Percentiles rank a stretch among this genome's conserved stretches.
Evolutionary conservation across 2,113 vertebrate species (phyloP).

Genomic region (Ancistrus triradiatus): DNA sequence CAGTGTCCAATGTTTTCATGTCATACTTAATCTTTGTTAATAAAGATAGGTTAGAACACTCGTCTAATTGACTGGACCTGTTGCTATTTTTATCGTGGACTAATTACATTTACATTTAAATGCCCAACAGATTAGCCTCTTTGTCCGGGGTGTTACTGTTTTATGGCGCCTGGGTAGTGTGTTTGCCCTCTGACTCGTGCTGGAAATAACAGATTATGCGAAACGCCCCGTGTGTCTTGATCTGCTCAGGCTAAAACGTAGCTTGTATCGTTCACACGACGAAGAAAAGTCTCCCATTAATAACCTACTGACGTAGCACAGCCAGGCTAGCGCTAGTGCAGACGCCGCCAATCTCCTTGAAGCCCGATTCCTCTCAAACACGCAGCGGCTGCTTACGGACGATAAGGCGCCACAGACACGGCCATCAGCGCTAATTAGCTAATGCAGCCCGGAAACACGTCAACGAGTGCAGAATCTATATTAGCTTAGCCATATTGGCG

Average conservation of each 20-base stretch:
- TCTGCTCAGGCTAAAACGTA: no score
- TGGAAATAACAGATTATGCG: no score
- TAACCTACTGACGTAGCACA: neutral
- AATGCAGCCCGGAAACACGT: conserved; percentile 47
- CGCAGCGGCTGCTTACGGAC: conserved; percentile 66
- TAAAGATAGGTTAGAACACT: no score
- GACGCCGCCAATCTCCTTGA: neutral
- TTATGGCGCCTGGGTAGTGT: no score
- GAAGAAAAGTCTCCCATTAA: neutral
- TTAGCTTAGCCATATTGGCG: conserved; percentile 35
- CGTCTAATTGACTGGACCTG: no score
- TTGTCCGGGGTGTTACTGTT: no score
- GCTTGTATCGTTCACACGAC: conserved; percentile 53
- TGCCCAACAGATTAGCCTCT: no score
- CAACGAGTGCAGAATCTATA: conserved; percentile 41
- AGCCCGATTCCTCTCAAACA: conserved; percentile 27
- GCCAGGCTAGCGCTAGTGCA: neutral
- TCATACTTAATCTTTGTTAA: no score
- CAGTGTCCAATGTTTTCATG: no score
- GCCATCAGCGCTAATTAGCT: conserved; percentile 50
- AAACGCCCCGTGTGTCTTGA: conserved; percentile 11
- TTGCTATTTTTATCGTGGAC: no score
- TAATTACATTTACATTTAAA: no score
- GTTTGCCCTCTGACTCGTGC: no score
- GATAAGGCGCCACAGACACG: conserved; percentile 65